Evolutionary conservation across 2,113 vertebrate genomes (phyloP).

Genomic region (Oreotrochilus melanogaster): DNA sequence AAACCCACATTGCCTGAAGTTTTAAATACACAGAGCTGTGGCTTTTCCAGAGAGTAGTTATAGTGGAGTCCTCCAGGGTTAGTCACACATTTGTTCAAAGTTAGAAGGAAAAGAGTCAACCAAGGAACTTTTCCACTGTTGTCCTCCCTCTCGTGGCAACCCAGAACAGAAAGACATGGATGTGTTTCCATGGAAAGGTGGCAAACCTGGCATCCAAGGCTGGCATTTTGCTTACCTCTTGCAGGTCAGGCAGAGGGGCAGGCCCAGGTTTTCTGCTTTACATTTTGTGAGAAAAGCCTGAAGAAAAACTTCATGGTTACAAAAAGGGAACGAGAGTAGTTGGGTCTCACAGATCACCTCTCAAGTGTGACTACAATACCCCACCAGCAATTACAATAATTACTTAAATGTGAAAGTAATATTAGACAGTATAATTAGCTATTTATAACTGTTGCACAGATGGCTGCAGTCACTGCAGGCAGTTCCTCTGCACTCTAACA

Average conservation of each 20-base stretch:
- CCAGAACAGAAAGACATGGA: neutral
- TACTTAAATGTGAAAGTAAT: neutral
- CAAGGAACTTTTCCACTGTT: neutral
- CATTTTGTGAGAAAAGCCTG: fast-evolving
- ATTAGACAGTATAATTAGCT: neutral
- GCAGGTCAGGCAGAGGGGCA: neutral
- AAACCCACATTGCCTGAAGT: fast-evolving
- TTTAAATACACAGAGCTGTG: neutral
- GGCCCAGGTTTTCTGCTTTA: neutral
- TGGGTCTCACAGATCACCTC: neutral
- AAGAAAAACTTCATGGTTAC: fast-evolving
- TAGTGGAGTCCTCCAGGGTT: neutral
- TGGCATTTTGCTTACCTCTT: neutral
- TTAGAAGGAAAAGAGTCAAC: neutral
- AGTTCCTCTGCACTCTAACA: fast-evolving
- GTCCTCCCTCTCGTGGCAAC: neutral
- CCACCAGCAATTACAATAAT: conserved; percentile 1
- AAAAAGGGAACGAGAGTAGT: fast-evolving
- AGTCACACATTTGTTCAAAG: neutral
- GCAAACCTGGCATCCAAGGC: neutral
- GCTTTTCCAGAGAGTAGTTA: neutral
- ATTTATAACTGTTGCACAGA: neutral
- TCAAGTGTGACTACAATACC: neutral
- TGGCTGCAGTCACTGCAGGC: neutral
- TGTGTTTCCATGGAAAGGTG: neutral